phyloP scores from a whole-genome alignment of 2,888 invertebrate species.

The Watsonalla binaria region DNA sequence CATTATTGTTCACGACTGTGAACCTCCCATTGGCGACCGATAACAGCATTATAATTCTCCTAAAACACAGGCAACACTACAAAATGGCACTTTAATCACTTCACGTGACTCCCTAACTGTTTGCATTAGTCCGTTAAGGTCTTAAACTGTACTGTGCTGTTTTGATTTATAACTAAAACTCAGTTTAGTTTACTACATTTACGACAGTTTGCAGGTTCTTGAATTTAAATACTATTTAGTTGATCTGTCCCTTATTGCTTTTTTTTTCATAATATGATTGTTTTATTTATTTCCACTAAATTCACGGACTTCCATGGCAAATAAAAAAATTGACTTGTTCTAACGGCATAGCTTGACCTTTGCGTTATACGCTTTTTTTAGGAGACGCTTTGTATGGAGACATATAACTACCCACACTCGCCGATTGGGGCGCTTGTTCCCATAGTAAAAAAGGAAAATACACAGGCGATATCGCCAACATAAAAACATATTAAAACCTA shows the following conservation, averaged over 20 bases:
- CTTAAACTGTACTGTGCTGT: conserved; percentile 43
- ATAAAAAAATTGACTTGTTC: too few relatives aligned
- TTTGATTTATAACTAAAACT: conserved; percentile 56
- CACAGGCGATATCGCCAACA: too few relatives aligned
- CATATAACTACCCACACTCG: too few relatives aligned
- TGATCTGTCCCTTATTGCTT: background rate
- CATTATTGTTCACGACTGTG: background rate
- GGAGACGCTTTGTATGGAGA: too few relatives aligned
- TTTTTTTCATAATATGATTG: too few relatives aligned
- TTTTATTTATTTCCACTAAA: too few relatives aligned
- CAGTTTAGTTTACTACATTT: conserved; percentile 33
- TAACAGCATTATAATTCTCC: conserved; percentile 68
- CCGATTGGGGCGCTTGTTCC: too few relatives aligned
- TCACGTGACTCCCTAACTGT: conserved; percentile 62
- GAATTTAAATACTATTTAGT: conserved; percentile 5
- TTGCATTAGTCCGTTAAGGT: conserved; percentile 55
- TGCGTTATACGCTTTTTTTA: too few relatives aligned
- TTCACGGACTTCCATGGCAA: too few relatives aligned
- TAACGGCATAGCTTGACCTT: too few relatives aligned
- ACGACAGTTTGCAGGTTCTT: conserved; percentile 21
- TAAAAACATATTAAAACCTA: too few relatives aligned
- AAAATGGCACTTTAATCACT: conserved; percentile 75
- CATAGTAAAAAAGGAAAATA: too few relatives aligned
- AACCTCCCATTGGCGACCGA: conserved; percentile 41
- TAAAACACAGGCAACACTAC: conserved; percentile 43